Base-by-base conservation (phyloP, 2,797 vertebrate genomes). In the Kryptopterus vitreolus region DNA sequence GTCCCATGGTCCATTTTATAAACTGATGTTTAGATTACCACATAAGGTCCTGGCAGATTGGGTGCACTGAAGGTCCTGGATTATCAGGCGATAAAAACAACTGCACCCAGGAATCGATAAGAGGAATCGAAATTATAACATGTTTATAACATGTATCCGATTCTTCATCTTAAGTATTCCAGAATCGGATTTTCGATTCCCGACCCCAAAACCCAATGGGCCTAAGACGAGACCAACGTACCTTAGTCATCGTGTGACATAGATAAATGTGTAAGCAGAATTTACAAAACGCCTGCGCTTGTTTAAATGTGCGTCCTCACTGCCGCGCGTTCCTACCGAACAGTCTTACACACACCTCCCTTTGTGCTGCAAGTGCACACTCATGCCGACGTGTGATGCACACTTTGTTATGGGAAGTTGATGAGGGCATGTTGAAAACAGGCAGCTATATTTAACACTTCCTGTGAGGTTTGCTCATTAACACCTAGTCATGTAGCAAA, bases 401-500 rank as follows among this genome's bases (percentile, higher is more conserved):
- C 24, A 76, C 73, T 48, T 62, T 48, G 22, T 58, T 72, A 74
- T 74, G n/a, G 38, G n/a, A 75, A 61, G 73, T 46, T 48, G 24
- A 61, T 76, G 57, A 62, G 73, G 38, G 73, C 38, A 76, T 61
- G 71, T 10, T 74, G 38, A 76, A 75, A 62, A 38, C 68, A 79
- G 68, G 58, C 18, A 53, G 78, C 78, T 80, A 74, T 74, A 80
- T 80, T 80, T 80, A 80, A 71, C 35, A 43, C 70, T 57, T 57
- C 59, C 78, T 74, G 48, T 29, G 70, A 80, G 78, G 59, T 66
- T 74, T 74, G 59, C 59, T 61, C 96, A 97, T 97, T 96, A 97
- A 94, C 91, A 24, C 78, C 78, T 80, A n/a, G 70, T 61, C 59
- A 18, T 80, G 78, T 80, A 74, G 66, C 73, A 75, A 59, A 75